A percentile compares a stretch with the other conserved stretches of the same genome.
Conservation (phyloP, 2,797 vertebrate genomes). For the Chaetophractus vellerosus region DNA sequence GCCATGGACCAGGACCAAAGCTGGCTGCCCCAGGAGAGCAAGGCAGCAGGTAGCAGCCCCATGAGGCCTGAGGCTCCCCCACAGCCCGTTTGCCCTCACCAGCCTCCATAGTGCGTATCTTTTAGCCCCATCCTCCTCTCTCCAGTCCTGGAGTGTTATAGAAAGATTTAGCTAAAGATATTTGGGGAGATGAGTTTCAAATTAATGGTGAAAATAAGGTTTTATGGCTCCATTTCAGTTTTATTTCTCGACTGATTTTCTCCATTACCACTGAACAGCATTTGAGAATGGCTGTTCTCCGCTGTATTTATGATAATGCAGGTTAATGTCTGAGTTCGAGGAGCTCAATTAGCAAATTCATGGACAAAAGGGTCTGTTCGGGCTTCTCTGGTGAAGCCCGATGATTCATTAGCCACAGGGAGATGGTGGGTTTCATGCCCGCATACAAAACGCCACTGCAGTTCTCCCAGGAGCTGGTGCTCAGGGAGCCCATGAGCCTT, state of each 20-base stretch:
- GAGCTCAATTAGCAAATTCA: constrained; percentile 85
- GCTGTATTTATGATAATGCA: constrained; percentile 81
- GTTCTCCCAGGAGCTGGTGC: not conserved
- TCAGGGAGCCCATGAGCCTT: not conserved
- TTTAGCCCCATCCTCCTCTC: not conserved
- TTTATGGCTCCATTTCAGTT: constrained; percentile 79
- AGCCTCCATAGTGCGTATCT: not conserved
- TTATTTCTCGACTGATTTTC: constrained; percentile 79
- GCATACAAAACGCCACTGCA: not conserved
- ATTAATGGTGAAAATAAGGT: constrained; percentile 82
- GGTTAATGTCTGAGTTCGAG: constrained; percentile 85
- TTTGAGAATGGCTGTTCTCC: not conserved
- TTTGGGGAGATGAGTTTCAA: constrained; percentile 66
- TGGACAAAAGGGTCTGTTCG: constrained; percentile 78
- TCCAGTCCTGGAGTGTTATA: not conserved
- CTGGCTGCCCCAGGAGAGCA: fast-evolving
- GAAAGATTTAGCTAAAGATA: constrained; percentile 59
- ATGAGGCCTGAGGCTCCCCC: not conserved
- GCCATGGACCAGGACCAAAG: not conserved
- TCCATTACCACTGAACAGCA: constrained; percentile 44
- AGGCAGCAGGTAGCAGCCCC: not conserved
- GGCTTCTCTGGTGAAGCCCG: constrained; percentile 63
- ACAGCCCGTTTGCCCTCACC: fast-evolving
- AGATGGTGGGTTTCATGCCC: constrained; percentile 11
- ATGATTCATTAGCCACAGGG: constrained; percentile 79